These are phyloP conservation scores for Australoheros scitulus DNA, from an alignment of 2,113 vertebrate species.

Conservation along the genomic window DNA sequence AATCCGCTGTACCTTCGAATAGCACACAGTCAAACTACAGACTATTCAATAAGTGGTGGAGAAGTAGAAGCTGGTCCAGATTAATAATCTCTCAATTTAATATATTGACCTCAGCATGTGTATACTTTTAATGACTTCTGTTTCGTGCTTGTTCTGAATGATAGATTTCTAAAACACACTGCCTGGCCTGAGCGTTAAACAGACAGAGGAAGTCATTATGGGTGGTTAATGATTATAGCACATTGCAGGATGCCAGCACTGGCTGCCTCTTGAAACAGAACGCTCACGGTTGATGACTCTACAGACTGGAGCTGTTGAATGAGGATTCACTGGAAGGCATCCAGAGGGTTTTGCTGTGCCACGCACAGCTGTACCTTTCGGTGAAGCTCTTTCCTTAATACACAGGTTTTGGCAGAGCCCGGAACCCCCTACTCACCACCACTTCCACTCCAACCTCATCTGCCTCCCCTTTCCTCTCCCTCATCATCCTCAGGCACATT, in stretches of 20 bases:
- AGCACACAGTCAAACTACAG: not conserved
- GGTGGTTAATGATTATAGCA: conserved; percentile 25
- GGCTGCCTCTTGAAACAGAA: conserved; percentile 39
- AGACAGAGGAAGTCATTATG: conserved; percentile 30
- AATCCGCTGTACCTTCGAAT: conserved; percentile 13
- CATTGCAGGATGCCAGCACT: conserved; percentile 23
- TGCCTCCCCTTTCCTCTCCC: not conserved
- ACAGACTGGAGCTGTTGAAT: conserved; percentile 28
- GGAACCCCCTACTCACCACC: not conserved
- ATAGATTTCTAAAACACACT: conserved; percentile 3
- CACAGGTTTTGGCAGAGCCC: conserved; percentile 29
- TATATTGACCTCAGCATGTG: not conserved
- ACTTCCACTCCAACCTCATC: not conserved
- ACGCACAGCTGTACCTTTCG: conserved; percentile 40
- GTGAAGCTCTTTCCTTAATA: conserved; percentile 32
- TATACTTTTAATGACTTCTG: not conserved
- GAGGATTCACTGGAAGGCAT: conserved; percentile 40
- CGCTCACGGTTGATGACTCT: conserved; percentile 26
- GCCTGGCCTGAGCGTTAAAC: conserved; percentile 10
- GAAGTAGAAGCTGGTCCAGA: not conserved
- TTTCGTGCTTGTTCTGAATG: conserved; percentile 1
- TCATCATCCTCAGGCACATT: conserved; percentile 25
- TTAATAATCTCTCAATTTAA: conserved; percentile 8
- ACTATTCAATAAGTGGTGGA: not conserved
- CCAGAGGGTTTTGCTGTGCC: conserved; percentile 43